A percentile compares a stretch with the other conserved stretches of the same genome.
Conservation (phyloP, 2,797 vertebrate species). For the Karalla daura region DNA sequence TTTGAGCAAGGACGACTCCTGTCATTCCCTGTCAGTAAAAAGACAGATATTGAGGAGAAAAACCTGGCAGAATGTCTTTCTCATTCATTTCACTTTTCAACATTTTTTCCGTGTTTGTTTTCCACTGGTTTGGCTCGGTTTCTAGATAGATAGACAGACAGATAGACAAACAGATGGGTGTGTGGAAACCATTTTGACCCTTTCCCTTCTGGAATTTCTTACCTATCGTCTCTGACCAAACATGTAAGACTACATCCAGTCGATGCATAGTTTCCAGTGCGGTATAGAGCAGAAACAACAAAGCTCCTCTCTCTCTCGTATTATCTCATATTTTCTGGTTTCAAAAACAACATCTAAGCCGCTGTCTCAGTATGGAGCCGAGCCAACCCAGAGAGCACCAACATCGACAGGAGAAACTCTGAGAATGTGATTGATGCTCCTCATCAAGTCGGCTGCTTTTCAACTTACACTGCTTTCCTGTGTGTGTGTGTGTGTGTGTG, state of each 20-base stretch:
- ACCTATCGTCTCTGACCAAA: too few relatives aligned
- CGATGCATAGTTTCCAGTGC: too few relatives aligned
- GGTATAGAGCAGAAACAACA: too few relatives aligned
- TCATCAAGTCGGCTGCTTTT: too few relatives aligned
- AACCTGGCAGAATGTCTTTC: not conserved
- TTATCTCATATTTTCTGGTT: not conserved
- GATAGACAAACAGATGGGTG: too few relatives aligned
- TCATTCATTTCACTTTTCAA: not conserved
- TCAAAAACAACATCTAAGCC: not conserved
- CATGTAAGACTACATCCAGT: too few relatives aligned
- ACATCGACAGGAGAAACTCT: conserved; percentile 22
- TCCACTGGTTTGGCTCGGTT: conserved; percentile 33
- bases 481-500: conserved; percentile 32
- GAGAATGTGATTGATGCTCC: not conserved
- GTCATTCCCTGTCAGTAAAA: not conserved
- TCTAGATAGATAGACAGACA: too few relatives aligned
- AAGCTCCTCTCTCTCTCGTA: too few relatives aligned
- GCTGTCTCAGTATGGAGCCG: not conserved
- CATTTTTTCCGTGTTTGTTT: conserved; percentile 9
- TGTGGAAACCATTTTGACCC: too few relatives aligned
- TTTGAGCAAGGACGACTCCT: not conserved
- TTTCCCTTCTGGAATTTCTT: too few relatives aligned
- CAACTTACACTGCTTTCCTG: too few relatives aligned
- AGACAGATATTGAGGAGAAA: not conserved
- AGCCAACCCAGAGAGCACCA: conserved; percentile 46